Evolutionary conservation across 1,140 invertebrate species (phyloP), one percentile per base, ranked within the genome.

Genomic region (Nixonia krombeini): DNA sequence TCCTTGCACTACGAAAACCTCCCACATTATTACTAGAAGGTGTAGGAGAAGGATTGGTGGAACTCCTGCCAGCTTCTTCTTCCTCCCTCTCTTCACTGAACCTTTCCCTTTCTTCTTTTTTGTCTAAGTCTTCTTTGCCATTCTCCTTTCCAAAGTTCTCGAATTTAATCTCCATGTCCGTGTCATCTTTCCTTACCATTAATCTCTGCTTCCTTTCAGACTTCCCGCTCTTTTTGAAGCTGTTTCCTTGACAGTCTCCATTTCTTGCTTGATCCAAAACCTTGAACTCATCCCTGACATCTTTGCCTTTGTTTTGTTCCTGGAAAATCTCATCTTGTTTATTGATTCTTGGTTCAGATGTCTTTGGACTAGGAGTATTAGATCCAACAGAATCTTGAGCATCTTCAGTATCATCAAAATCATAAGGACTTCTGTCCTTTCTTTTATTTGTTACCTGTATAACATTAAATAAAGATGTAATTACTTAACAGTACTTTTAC

Each of bases 81-180:
- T 85, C 76, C 1, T 84, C 81, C 2, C 76, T 72, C 38, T 85
- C 83, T n/a, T 84, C 82, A 21, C 80, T 84, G 1, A 75, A 61
- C 4, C 77, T 67, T n/a, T 65, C 72, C 9, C 61, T 40, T 0
- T 81, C 79, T 12, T 80, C 80, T 8, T 72, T 76, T 15, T 75
- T 81, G 0, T 81, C 73, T 12, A 75, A 53, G 0, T 80, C 76
- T 0, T 81, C 73, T 16, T 80, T 79, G 0, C 78, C 56, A 35
- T 72, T 78, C 12, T 44, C 61, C 1, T 70, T 65, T 31, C 52
- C 70, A 55, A 73, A 82, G 15, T 83, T 80, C n/a, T 85, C 83
- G 44, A 79, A 81, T 12, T 82, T 81, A 35, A 82, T 79, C 15
- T 79, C 71, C 37, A 84, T 67, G 28, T 84, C 82, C 35, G 79